phyloP scores from a whole-genome alignment of 2,797 vertebrate genomes.

The Nasua narica region DNA sequence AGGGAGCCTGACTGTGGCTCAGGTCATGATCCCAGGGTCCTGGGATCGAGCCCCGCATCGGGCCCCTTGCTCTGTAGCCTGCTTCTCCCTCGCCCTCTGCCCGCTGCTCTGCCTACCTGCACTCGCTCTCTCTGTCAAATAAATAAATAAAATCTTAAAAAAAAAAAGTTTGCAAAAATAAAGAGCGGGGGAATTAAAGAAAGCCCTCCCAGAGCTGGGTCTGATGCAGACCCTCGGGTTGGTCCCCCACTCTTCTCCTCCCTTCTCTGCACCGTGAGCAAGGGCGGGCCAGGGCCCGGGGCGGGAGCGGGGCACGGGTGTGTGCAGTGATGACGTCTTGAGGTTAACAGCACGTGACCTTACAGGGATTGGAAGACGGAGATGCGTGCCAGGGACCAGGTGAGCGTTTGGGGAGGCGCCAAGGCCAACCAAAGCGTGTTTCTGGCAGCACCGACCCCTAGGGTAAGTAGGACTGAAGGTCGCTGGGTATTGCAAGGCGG shows the following conservation, averaged over 20 bases:
- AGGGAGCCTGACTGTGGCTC: not conserved
- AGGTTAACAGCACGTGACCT: not conserved
- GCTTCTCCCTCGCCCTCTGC: not conserved
- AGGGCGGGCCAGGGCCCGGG: not conserved
- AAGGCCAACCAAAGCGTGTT: not conserved
- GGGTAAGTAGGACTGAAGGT: not conserved
- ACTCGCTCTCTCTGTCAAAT: not conserved
- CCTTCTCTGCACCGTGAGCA: rapidly evolving
- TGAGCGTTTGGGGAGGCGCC: not conserved
- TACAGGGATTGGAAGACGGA: not conserved
- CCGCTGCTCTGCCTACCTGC: too few relatives aligned
- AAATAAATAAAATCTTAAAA: not conserved
- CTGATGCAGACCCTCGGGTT: not conserved
- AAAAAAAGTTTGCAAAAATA: not conserved
- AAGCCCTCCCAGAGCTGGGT: not conserved
- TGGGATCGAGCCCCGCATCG: not conserved
- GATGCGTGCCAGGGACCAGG: rapidly evolving
- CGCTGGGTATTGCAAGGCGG: not conserved
- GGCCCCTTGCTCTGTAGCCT: not conserved
- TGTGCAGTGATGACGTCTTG: not conserved
- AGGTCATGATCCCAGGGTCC: not conserved
- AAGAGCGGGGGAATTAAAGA: not conserved
- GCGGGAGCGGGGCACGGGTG: not conserved
- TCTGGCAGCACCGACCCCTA: not conserved
- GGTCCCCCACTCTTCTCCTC: not conserved